These are phyloP conservation scores for Tetrax tetrax DNA, from an alignment of 2,113 vertebrate genomes.

Conservation along the genomic window DNA sequence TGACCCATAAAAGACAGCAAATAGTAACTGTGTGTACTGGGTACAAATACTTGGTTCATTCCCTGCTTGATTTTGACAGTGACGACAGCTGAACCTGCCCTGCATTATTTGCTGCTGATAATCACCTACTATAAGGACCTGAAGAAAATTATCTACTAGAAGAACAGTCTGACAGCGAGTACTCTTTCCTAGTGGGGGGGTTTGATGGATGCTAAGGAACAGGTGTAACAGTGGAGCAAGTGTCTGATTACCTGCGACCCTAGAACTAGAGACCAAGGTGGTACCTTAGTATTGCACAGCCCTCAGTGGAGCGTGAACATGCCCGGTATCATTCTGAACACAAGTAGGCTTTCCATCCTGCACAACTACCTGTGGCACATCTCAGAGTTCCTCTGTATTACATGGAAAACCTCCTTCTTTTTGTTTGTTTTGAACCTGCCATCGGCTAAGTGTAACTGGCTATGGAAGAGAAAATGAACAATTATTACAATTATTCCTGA, in stretches of 20 bases:
- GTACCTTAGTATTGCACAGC: background rate
- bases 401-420: background rate
- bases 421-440: background rate
- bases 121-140: background rate
- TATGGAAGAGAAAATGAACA: background rate
- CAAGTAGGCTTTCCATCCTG: background rate
- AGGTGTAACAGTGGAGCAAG: background rate
- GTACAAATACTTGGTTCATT: background rate
- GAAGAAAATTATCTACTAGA: no score
- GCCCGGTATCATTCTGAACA: background rate
- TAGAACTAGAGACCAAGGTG: background rate
- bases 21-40: background rate
- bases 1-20: background rate
- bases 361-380: background rate
- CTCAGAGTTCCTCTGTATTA: background rate
- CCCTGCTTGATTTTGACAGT: background rate
- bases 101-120: background rate
- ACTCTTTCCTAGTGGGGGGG: background rate
- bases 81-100: background rate
- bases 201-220: background rate
- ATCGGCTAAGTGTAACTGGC: background rate
- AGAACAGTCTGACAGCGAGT: background rate
- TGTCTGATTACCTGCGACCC: background rate
- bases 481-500: background rate
- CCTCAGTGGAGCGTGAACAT: background rate